These are phyloP conservation scores for Parauchenoglanis ngamensis DNA, from an alignment of 2,797 vertebrate species.

Conservation along the genomic window DNA sequence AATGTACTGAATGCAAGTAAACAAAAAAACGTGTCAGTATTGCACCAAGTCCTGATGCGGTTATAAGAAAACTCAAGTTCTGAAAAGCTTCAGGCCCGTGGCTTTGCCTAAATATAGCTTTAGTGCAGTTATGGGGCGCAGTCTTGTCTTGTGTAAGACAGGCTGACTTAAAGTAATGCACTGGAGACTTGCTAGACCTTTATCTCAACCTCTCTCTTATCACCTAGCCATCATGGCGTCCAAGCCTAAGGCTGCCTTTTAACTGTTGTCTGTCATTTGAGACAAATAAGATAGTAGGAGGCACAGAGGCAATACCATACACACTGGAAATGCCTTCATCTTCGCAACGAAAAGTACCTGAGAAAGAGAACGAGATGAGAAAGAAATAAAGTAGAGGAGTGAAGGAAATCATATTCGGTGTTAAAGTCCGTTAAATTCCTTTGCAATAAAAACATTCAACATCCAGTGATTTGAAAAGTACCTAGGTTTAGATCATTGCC, in stretches of 20 bases:
- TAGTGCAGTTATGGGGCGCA: neutral
- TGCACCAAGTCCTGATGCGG: conserved; percentile 1
- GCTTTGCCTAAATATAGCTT: conserved; percentile 18
- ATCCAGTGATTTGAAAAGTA: conserved; percentile 67
- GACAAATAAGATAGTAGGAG: conserved; percentile 27
- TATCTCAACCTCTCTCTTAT: neutral
- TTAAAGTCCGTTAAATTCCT: conserved; percentile 12
- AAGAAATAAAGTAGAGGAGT: conserved; percentile 30
- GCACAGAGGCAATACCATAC: conserved; percentile 43
- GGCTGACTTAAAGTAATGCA: conserved; percentile 30
- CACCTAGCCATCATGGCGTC: neutral
- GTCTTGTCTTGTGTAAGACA: conserved; percentile 15
- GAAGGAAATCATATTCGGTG: conserved; percentile 30
- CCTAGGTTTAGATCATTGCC: conserved; percentile 55
- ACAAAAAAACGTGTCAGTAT: neutral
- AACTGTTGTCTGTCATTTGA: conserved; percentile 8
- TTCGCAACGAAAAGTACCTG: conserved; percentile 51
- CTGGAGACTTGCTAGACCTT: conserved; percentile 19
- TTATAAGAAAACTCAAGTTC: conserved; percentile 8
- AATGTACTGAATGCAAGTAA: neutral
- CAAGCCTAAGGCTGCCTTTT: conserved; percentile 15
- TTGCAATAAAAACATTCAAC: conserved; percentile 25
- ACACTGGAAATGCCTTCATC: conserved; percentile 38
- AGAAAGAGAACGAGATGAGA: conserved; percentile 51
- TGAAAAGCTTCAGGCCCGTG: conserved; percentile 19